Conservation (phyloP, 2,113 vertebrate species). For the Odontophorus gujanensis region DNA sequence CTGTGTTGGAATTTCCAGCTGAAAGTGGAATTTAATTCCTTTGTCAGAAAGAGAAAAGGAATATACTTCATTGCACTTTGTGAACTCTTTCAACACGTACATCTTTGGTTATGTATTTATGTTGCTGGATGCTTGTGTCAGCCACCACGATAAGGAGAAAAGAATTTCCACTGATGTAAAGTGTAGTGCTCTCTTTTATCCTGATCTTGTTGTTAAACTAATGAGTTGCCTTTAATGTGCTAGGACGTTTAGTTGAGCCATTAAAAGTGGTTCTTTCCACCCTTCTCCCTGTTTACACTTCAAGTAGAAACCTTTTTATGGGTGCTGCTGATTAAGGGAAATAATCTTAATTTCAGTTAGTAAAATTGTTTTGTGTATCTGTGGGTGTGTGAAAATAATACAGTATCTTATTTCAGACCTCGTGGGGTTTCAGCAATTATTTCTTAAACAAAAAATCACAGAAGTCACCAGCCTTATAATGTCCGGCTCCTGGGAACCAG, state of each 20-base stretch:
- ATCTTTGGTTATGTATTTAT: background rate
- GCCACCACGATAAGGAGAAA: background rate
- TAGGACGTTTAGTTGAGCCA: background rate
- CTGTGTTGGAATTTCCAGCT: constrained; percentile 6
- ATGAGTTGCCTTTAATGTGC: background rate
- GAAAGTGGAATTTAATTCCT: background rate
- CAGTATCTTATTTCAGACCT: constrained; percentile 52
- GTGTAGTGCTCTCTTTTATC: background rate
- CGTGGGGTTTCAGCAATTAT: constrained; percentile 42
- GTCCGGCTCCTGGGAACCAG: constrained; percentile 11
- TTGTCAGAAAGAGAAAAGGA: background rate
- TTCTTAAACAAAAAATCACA: constrained; percentile 26
- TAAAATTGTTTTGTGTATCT: constrained; percentile 19
- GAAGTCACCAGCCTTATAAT: constrained; percentile 10
- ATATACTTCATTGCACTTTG: background rate
- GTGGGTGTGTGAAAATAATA: constrained; percentile 62
- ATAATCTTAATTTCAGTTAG: constrained; percentile 21
- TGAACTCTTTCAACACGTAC: background rate
- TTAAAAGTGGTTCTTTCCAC: background rate
- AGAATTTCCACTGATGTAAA: background rate
- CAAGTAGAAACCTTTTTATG: background rate
- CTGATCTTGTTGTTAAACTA: background rate
- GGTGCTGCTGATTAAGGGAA: constrained; percentile 3
- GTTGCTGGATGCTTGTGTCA: background rate
- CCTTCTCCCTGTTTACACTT: background rate